Evolutionary conservation across 2,888 invertebrate species (phyloP).

Genomic region (Sepioteuthis lessoniana): DNA sequence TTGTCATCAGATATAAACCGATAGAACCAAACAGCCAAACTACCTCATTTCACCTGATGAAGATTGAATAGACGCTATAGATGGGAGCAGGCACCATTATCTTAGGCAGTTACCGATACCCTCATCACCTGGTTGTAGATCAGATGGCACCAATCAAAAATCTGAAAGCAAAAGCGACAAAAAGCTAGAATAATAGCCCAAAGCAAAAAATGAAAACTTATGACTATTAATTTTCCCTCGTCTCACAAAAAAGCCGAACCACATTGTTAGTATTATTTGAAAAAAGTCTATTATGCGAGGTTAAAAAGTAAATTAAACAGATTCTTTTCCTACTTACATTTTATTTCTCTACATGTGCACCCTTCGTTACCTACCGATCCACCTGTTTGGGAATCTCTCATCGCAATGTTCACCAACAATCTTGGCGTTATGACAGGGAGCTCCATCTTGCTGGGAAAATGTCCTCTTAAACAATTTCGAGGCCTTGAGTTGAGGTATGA

Average conservation of each 20-base stretch:
- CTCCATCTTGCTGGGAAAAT: conserved; percentile 14
- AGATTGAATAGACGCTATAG: neutral
- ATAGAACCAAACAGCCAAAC: neutral
- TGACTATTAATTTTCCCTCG: neutral
- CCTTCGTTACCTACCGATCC: conserved; percentile 33
- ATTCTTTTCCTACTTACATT: conserved; percentile 12
- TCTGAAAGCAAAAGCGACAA: no score
- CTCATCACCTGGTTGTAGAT: conserved; percentile 1
- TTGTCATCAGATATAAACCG: neutral
- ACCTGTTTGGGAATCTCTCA: conserved; percentile 33
- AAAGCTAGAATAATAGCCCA: neutral
- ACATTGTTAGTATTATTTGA: conserved; percentile 12
- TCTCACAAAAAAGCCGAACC: no score
- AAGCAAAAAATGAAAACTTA: conserved; percentile 1
- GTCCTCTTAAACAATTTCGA: conserved; percentile 33
- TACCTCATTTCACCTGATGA: neutral
- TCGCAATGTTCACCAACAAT: conserved; percentile 33
- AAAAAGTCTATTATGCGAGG: neutral
- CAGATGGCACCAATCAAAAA: neutral
- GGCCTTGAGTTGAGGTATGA: conserved; percentile 33
- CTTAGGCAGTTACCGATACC: neutral
- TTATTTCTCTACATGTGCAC: conserved; percentile 33
- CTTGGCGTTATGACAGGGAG: conserved; percentile 33
- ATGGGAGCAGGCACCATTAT: neutral
- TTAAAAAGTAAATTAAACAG: conserved; percentile 21